Base-by-base conservation (phyloP, 2,113 vertebrate species). In the Zosterops borbonicus region DNA sequence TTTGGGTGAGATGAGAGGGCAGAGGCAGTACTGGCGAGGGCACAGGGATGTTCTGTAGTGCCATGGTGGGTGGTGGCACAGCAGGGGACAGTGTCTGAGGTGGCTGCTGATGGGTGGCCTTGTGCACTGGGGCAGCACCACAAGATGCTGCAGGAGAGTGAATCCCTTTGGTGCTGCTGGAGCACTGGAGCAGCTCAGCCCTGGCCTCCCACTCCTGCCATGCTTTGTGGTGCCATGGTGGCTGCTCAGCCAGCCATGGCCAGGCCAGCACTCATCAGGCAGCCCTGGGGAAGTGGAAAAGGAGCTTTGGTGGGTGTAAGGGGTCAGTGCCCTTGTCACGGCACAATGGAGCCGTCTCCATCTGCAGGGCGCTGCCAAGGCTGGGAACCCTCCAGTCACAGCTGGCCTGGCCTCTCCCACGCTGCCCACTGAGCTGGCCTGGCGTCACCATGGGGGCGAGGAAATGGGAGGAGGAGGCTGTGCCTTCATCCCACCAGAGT, bases 181-280 rank as follows among this genome's bases (percentile, higher is more conserved):
- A 0, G 4, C 6, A 0, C 47, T 0, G 3, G 47, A 77, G 64
- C 7, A 3, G 83, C 71, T 86, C 37, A 0, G 59, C 42, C 29
- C 63, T 0, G 3, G 19, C 22, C 27, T 55, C 79, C 78, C 12
- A 3, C 70, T 70, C 28, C 4, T 0, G 2, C 2, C 0, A 10
- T 29, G 64, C 83, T 90, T 67, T 69, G 74, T 90, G 62, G 74
- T 8, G 0, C 10, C 39, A 39, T 39, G 47, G 27, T 2, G 15
- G 64, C 88, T 73, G 88, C 85, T 44, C 89, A 87, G 85, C 74
- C 83, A 68, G 83, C 69, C 2, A 0, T 82, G 86, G 83, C 69
- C 22, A 0, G 52, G 23, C 73, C 0, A 0, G 44, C 4, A 5
- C 78, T 81, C n/a, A 3, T 44, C 1, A 0, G 24, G 21, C 12